Conservation (phyloP, 2,888 invertebrate genomes). For the Hylaea fasciaria region DNA sequence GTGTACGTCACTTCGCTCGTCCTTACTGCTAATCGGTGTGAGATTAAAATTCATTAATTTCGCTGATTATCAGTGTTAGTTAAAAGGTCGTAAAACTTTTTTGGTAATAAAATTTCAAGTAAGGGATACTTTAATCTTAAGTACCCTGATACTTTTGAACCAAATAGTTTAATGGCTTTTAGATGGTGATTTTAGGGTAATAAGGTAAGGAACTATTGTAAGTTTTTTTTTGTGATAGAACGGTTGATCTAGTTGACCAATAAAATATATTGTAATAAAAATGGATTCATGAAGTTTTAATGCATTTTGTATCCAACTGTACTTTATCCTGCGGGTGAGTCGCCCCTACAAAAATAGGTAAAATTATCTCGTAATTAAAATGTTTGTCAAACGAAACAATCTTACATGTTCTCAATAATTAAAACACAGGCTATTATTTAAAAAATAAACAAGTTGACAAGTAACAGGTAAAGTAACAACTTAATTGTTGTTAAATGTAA, state of each 20-base stretch:
- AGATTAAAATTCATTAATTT: slow-evolving; percentile 30
- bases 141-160: slow-evolving; percentile 21
- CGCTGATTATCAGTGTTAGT: slow-evolving; percentile 31
- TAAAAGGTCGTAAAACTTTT: slow-evolving; percentile 38
- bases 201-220: slow-evolving; percentile 1
- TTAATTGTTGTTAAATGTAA: slow-evolving; percentile 62
- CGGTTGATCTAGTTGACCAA: no score
- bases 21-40: slow-evolving; percentile 18
- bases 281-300: no score
- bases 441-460: slow-evolving; percentile 26
- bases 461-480: slow-evolving; percentile 62
- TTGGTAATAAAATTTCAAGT: slow-evolving; percentile 25
- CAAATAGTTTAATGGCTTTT: slow-evolving; percentile 28
- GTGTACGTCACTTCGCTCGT: no score
- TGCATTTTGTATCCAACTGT: no score
- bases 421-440: slow-evolving; percentile 16
- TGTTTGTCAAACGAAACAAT: slow-evolving; percentile 8
- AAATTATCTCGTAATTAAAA: no score
- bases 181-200: slow-evolving; percentile 27
- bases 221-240: neutral
- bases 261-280: no score
- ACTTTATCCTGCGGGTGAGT: no score
- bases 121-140: slow-evolving; percentile 27
- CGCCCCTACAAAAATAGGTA: no score
- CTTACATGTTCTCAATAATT: slow-evolving; percentile 7